Evolutionary conservation across 2,797 vertebrate species (phyloP).

Genomic region (Tolypeutes matacus): DNA sequence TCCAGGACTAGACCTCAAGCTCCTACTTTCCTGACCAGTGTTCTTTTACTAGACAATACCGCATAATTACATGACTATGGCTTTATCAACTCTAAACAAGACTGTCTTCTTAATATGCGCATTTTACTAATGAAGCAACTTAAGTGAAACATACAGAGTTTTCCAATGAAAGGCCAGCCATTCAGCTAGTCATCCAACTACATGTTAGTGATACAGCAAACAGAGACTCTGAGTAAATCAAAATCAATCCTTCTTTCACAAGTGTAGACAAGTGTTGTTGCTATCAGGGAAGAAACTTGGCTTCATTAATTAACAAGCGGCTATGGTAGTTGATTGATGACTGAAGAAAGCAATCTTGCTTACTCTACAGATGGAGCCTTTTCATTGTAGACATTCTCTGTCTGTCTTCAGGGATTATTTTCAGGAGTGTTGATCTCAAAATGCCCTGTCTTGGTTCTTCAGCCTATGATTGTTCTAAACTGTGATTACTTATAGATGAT

Average conservation of each 20-base stretch:
- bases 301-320: constrained; percentile 86
- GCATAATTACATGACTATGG: not conserved
- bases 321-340: constrained; percentile 80
- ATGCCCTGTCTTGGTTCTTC: not conserved
- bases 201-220: not conserved
- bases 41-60: not conserved
- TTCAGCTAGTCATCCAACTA: constrained; percentile 31
- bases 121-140: constrained; percentile 2
- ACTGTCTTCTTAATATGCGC: not conserved
- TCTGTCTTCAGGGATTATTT: constrained; percentile 81
- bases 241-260: constrained; percentile 81
- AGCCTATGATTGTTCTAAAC: not conserved
- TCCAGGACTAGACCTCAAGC: not conserved
- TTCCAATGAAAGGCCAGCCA: not conserved
- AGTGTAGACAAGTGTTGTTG: constrained; percentile 82
- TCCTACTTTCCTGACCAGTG: not conserved
- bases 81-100: not conserved
- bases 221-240: not conserved
- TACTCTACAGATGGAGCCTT: constrained; percentile 55
- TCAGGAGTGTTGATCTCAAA: constrained; percentile 70
- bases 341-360: constrained; percentile 77
- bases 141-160: not conserved
- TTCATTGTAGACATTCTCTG: constrained; percentile 77
- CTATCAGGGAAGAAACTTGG: constrained; percentile 81
- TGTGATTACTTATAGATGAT: not conserved